A percentile compares a stretch with the other conserved stretches of the same genome.
Evolutionary conservation across 2,113 vertebrate genomes (phyloP).

Genomic region (Varanus salvator): DNA sequence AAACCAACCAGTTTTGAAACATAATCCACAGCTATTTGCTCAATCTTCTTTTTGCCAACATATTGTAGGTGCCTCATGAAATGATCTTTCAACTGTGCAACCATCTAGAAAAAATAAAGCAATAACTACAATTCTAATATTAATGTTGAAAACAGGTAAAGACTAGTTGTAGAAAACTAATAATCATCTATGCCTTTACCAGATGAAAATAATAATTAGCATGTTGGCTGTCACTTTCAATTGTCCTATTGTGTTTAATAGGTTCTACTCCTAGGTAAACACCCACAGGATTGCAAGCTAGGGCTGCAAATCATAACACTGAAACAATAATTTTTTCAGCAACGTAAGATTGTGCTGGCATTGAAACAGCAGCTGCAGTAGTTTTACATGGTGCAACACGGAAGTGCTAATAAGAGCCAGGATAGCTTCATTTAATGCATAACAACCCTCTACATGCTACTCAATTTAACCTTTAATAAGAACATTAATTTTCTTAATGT

Average conservation of each 20-base stretch:
- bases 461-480: neutral
- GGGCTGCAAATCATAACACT: neutral
- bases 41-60: constrained; percentile 90
- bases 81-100: constrained; percentile 91
- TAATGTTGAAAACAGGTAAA: neutral
- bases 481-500: too few relatives aligned
- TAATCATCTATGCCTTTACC: neutral
- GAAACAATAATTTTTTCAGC: neutral
- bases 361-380: too few relatives aligned
- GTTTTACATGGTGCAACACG: neutral
- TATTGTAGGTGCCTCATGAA: constrained; percentile 87
- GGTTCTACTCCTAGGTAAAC: neutral
- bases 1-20: constrained; percentile 84
- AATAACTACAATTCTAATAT: neutral
- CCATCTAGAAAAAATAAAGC: constrained; percentile 79
- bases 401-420: neutral
- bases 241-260: neutral
- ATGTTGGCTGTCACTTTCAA: neutral
- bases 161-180: neutral
- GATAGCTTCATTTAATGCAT: neutral
- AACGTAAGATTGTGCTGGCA: too few relatives aligned
- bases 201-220: neutral
- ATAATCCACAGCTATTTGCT: constrained; percentile 89
- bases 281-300: neutral
- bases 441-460: neutral